phyloP scores from a whole-genome alignment of 2,888 invertebrate genomes.

The Brachyptera putata region DNA sequence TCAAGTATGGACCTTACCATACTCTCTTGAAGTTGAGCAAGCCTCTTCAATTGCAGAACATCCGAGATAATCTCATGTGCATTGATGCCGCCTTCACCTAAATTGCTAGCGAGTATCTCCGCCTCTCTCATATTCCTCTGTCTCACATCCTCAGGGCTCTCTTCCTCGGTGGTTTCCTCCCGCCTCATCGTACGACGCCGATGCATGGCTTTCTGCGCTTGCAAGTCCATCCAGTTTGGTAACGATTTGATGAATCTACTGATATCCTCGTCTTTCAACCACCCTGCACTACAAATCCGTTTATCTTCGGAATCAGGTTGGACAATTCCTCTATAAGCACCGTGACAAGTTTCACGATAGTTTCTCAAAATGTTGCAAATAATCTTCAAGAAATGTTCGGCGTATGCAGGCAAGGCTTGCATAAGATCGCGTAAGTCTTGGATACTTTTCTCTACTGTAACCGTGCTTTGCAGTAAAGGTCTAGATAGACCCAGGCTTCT shows the following conservation, averaged over 20 bases:
- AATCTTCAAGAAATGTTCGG: constrained; percentile 68
- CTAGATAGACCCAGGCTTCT: constrained; percentile 57
- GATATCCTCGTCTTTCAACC: constrained; percentile 94
- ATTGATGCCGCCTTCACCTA: constrained; percentile 82
- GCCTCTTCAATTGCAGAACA: constrained; percentile 71
- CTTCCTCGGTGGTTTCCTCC: constrained; percentile 59
- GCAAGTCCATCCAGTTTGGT: constrained; percentile 72
- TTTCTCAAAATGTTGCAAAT: constrained; percentile 65
- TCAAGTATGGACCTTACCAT: constrained; percentile 54
- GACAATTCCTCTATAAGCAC: constrained; percentile 69
- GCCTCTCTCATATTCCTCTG: constrained; percentile 83
- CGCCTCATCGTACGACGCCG: constrained; percentile 44
- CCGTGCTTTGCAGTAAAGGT: constrained; percentile 69
- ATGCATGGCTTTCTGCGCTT: constrained; percentile 47
- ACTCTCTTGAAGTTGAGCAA: constrained; percentile 89
- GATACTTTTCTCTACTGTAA: constrained; percentile 63
- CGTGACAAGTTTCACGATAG: constrained; percentile 69
- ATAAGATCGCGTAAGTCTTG: constrained; percentile 64
- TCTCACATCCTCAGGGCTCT: constrained; percentile 73
- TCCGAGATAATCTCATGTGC: constrained; percentile 84
- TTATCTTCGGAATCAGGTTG: constrained; percentile 74
- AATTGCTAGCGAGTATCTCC: constrained; percentile 86
- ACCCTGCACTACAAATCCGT: constrained; percentile 75
- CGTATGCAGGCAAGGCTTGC: constrained; percentile 67
- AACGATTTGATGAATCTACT: constrained; percentile 85